These are phyloP conservation scores for Mycalesis mineus DNA, from an alignment of 2,888 invertebrate species.

Conservation along the genomic window DNA sequence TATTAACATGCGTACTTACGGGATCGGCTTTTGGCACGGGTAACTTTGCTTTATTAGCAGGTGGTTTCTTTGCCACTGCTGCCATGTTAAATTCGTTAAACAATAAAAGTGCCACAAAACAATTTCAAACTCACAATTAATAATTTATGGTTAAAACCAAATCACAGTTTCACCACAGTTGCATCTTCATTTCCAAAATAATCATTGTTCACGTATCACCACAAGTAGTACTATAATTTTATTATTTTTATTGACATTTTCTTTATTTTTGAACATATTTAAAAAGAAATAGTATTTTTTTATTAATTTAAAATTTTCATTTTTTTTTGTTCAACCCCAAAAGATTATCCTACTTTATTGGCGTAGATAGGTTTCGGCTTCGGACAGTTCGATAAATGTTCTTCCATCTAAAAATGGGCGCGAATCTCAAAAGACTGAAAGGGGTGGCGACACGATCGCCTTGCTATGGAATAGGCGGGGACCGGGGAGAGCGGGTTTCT, in stretches of 20 bases:
- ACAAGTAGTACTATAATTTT: not conserved
- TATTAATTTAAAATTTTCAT: not conserved
- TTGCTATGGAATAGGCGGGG: constrained; percentile 39
- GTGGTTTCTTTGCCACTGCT: constrained; percentile 60
- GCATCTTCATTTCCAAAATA: constrained; percentile 19
- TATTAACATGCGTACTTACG: constrained; percentile 52
- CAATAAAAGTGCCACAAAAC: constrained; percentile 61
- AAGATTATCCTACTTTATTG: too few relatives aligned
- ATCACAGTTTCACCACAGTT: constrained; percentile 48
- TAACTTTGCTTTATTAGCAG: constrained; percentile 20
- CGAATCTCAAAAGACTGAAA: constrained; percentile 76
- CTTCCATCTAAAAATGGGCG: constrained; percentile 76
- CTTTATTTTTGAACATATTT: constrained; percentile 31
- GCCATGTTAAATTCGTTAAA: constrained; percentile 60
- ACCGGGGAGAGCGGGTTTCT: constrained; percentile 55
- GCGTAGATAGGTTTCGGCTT: constrained; percentile 45
- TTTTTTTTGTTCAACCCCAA: too few relatives aligned
- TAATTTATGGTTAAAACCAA: constrained; percentile 9
- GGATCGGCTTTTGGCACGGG: constrained; percentile 42
- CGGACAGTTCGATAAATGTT: constrained; percentile 59
- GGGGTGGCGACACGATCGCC: constrained; percentile 57
- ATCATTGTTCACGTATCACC: not conserved
- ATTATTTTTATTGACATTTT: not conserved
- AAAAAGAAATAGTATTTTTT: not conserved
- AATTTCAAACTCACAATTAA: constrained; percentile 33